Percentiles rank a stretch among this genome's conserved stretches.
These are phyloP conservation scores for Apis cerana DNA, from an alignment of 1,140 invertebrate species.

Conservation along the genomic window DNA sequence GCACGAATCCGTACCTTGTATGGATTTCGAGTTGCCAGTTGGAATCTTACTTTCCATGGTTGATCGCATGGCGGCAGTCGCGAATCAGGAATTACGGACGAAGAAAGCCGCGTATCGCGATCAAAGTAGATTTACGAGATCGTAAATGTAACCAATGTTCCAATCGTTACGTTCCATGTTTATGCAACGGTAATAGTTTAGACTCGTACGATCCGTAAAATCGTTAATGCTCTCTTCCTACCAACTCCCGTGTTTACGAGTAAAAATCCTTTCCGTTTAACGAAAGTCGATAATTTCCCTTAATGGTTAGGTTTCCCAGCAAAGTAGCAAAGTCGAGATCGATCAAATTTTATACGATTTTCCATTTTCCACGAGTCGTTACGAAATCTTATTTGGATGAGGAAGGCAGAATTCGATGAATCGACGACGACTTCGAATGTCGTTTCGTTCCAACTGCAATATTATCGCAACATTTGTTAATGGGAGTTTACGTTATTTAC, in stretches of 20 bases:
- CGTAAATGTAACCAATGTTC: constrained; percentile 3
- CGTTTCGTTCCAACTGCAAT: too few relatives aligned
- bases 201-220: constrained; percentile 4
- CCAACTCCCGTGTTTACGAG: background rate
- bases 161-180: background rate
- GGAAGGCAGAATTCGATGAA: too few relatives aligned
- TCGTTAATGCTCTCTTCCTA: background rate
- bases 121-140: constrained; percentile 20
- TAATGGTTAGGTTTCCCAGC: background rate
- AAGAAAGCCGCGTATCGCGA: constrained; percentile 14
- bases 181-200: background rate
- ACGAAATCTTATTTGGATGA: too few relatives aligned
- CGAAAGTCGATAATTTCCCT: background rate
- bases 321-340: too few relatives aligned
- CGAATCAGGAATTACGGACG: constrained; percentile 15
- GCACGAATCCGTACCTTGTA: constrained; percentile 66
- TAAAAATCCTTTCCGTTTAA: background rate
- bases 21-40: constrained; percentile 59
- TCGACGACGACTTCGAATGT: too few relatives aligned
- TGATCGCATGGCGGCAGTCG: background rate
- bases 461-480: too few relatives aligned
- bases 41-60: constrained; percentile 50
- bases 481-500: background rate
- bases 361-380: too few relatives aligned
- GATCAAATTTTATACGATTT: too few relatives aligned